Conservation (phyloP, 2,797 vertebrate species). For the Picus viridis region DNA sequence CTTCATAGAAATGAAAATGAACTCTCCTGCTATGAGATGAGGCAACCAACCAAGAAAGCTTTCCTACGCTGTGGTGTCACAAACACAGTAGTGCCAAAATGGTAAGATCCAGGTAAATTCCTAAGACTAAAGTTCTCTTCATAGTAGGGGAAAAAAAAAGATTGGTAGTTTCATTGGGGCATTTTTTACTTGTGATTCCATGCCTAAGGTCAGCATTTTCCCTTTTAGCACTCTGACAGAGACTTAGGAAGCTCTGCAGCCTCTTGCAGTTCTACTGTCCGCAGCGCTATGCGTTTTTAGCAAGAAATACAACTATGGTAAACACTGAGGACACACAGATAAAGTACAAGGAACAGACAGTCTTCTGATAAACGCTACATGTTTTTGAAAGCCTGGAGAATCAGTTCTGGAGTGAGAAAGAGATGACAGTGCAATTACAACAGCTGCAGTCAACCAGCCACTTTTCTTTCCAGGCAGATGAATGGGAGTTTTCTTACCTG, state of each 20-base stretch:
- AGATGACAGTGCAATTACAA: not conserved
- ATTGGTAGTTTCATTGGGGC: not conserved
- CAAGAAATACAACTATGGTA: not conserved
- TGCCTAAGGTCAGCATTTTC: not conserved
- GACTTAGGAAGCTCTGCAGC: not conserved
- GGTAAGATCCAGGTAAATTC: not conserved
- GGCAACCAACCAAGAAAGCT: not conserved
- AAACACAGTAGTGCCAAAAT: not conserved
- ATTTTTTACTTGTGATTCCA: not conserved
- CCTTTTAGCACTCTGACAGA: not conserved
- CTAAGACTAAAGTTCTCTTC: not conserved
- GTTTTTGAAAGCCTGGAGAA: not conserved
- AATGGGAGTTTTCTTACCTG: conserved; percentile 80
- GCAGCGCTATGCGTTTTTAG: not conserved
- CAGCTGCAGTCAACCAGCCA: not conserved
- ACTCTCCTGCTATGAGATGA: not conserved
- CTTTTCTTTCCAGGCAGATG: not conserved
- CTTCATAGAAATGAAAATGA: not conserved
- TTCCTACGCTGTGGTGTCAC: not conserved
- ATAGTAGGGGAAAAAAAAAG: not conserved
- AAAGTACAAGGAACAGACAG: not conserved
- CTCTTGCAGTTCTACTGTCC: not conserved
- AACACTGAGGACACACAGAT: not conserved
- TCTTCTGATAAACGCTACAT: not conserved
- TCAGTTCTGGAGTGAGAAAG: not conserved